A percentile compares a stretch with the other conserved stretches of the same genome.
These are phyloP conservation scores for Agonopterix arenella DNA, from an alignment of 2,888 invertebrate genomes.

Conservation along the genomic window DNA sequence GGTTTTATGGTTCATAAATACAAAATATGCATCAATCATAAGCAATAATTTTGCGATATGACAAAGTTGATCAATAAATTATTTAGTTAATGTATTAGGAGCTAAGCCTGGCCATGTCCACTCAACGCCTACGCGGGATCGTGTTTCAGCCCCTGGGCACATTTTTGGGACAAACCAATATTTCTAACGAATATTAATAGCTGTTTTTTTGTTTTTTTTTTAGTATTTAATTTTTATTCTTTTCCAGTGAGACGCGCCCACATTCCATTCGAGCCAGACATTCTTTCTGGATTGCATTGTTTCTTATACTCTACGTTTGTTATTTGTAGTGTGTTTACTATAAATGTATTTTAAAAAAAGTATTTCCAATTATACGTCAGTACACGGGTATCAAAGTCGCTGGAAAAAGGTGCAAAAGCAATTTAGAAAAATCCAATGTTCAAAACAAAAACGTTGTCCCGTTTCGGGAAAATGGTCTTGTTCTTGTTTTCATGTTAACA, in stretches of 20 bases:
- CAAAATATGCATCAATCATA: slow-evolving; percentile 25
- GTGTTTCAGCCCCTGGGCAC: slow-evolving; percentile 69
- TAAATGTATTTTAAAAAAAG: too few relatives aligned
- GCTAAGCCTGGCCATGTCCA: slow-evolving; percentile 41
- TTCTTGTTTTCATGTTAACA: slow-evolving; percentile 50
- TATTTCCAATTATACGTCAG: background rate
- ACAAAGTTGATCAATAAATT: slow-evolving; percentile 38
- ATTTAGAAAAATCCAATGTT: background rate
- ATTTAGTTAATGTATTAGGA: slow-evolving; percentile 38
- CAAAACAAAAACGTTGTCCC: slow-evolving; percentile 9
- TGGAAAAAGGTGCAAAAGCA: background rate
- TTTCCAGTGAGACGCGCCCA: slow-evolving; percentile 38
- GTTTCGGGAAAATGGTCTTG: slow-evolving; percentile 16
- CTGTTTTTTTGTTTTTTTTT: slow-evolving; percentile 60
- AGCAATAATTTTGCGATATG: slow-evolving; percentile 47
- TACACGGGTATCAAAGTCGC: background rate
- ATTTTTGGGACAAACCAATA: slow-evolving; percentile 75
- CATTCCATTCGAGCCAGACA: slow-evolving; percentile 47
- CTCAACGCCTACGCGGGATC: slow-evolving; percentile 64
- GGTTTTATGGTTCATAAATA: background rate
- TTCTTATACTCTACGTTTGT: background rate
- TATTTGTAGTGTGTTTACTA: too few relatives aligned
- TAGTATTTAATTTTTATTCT: slow-evolving; percentile 48
- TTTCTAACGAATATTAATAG: slow-evolving; percentile 75
- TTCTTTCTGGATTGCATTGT: slow-evolving; percentile 26